Evolutionary conservation across 2,113 vertebrate species (phyloP).

Genomic region (Galbula dea): DNA sequence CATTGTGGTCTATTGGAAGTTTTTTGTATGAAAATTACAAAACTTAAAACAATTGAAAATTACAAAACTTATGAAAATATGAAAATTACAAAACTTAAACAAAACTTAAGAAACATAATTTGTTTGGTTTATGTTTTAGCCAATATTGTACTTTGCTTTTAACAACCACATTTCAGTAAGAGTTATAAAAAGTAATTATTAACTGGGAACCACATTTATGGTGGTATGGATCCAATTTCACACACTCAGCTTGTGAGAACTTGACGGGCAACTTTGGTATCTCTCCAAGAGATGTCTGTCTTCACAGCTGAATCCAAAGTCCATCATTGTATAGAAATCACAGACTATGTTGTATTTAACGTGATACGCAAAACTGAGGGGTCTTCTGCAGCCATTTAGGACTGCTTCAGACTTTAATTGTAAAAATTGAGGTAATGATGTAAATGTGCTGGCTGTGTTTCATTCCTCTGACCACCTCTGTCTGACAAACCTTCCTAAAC

Average conservation of each 20-base stretch:
- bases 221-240: constrained; percentile 4
- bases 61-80: too few relatives aligned
- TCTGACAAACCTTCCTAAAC: background rate
- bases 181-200: constrained; percentile 13
- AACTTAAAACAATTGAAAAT: background rate
- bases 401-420: background rate
- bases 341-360: background rate
- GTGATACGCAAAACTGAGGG: background rate
- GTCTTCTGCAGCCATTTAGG: background rate
- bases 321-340: background rate
- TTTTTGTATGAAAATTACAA: background rate
- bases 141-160: background rate
- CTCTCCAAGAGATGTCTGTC: background rate
- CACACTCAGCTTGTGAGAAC: background rate
- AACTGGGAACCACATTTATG: background rate
- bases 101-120: background rate
- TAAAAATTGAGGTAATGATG: background rate
- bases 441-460: background rate
- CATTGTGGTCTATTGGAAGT: background rate
- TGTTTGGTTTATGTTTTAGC: background rate
- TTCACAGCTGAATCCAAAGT: background rate
- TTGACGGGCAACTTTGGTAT: background rate
- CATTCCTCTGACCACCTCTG: background rate
- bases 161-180: background rate
- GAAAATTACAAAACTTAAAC: too few relatives aligned